Base-by-base conservation (phyloP, 2,888 invertebrate genomes). In the Geophilus truncorum region DNA sequence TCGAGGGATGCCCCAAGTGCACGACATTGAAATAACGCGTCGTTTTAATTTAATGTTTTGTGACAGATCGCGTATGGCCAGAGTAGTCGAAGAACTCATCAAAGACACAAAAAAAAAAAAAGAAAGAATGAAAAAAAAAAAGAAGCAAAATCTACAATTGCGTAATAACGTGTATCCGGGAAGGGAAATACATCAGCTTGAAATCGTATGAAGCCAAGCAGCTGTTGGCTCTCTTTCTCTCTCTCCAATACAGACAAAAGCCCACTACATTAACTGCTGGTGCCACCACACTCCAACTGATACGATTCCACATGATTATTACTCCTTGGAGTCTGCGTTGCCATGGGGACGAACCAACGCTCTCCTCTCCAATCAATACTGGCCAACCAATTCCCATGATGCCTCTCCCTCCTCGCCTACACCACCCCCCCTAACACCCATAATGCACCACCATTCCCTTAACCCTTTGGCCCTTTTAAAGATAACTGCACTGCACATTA, bases 381-480 rank as follows among this genome's bases (percentile, higher is more conserved):
- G 79, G 79, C 57, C 79, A 79, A 62, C 34, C 79, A 79, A 79
- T 79, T 79, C 79, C 79, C 79, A 79, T 51, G 79, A 79, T 79
- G 79, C 62, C 32, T 51, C 32, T 62, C 32, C 62, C 62, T 21
- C 77, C 77, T 32, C 12, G 9, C 30, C 30, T 28, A 25, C 77
- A 32, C 77, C 77, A 30, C 77, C 30, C n/a, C 70, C 77, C 77
- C 70, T 28, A 70, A 25, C 77, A 25, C 77, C 77, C 77, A 25
- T 77, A 25, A 25, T 32, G 30, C 77, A 25, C 77, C 77, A 7
- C 77, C 77, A 30, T 32, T 28, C 32, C 77, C 77, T 32, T 77
- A 77, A 28, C 77, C 77, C 77, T 77, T 77, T 77, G 77, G 77
- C 77, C 70, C 70, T 70, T 70, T 70, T 70, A 70, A 70, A 70